Base-by-base conservation (phyloP, 2,113 vertebrate species). In the Australoheros scitulus region DNA sequence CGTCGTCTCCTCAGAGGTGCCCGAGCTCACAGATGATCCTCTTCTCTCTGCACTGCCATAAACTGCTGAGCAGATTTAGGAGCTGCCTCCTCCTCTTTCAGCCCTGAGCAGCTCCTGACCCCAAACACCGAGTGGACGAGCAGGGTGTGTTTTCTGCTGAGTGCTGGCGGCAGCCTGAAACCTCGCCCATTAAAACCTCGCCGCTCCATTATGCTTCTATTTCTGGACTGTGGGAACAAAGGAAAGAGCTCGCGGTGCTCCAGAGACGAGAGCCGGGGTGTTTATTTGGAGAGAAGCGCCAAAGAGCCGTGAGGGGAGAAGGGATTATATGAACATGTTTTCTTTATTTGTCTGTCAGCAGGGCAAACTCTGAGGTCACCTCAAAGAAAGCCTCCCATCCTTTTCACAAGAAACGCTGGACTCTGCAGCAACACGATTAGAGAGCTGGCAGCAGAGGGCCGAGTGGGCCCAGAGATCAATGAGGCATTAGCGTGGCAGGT, bases 341-440 rank as follows among this genome's bases (percentile, higher is more conserved):
- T 20, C 59, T 64, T 76, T 55, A 34, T 80, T 50, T n/a, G 43
- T 60, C 61, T 18, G 56, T 72, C 64, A 60, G 55, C 1, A 17
- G 79, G 65, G 55, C 57, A 47, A 52, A 61, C 68, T 75, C 43
- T 4, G 68, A 52, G 50, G 29, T 76, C 68, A 82, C 32, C 80
- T 75, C 32, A 1, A 52, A 52, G 50, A 7, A 52, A 52, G 50
- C 50, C 50, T 52, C 50, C 50, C 2, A 29, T 24, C 47, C 63
- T 47, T 47, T 13, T 18, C 13, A 5, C 7, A 38, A 18, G 61
- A 63, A 56, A 36, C 47, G 14, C 47, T 50, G 14, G 47, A 50
- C 11, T 20, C 36, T 70, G 78, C 55, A 68, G 2, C 36, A 58
- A 57, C 52, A 14, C 36, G 55, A 56, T 63, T 26, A 63, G 36